Percentiles rank a stretch among this genome's conserved stretches.
Evolutionary conservation across 64 coral and sea anemone species (phyloP).

Genomic region (Catalaphyllia jardinei): DNA sequence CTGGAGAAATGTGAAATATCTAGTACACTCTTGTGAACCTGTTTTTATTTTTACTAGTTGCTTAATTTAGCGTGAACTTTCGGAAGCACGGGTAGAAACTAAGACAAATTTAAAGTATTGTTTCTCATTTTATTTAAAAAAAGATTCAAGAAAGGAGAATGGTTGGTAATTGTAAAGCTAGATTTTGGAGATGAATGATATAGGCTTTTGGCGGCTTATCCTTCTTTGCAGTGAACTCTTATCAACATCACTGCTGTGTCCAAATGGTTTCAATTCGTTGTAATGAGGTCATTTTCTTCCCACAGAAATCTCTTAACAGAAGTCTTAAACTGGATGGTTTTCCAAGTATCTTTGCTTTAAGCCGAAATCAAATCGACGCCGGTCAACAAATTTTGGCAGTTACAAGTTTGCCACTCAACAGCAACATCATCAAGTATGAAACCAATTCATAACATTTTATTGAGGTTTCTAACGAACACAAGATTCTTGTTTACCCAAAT

Average conservation of each 20-base stretch:
- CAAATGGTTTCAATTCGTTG: not conserved
- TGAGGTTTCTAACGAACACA: too few relatives aligned
- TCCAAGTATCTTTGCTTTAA: not conserved
- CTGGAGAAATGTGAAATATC: constrained; percentile 7
- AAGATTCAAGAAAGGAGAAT: not conserved
- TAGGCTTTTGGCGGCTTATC: not conserved
- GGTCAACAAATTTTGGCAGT: not conserved
- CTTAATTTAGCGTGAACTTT: not conserved
- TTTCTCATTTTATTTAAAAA: not conserved
- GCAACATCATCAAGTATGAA: too few relatives aligned
- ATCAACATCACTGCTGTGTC: not conserved
- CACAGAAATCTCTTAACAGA: not conserved
- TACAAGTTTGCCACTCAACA: not conserved
- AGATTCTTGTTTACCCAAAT: too few relatives aligned
- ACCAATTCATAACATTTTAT: too few relatives aligned
- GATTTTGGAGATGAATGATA: constrained; percentile 3
- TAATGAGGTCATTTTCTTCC: not conserved
- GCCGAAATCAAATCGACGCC: not conserved
- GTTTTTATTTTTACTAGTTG: not conserved
- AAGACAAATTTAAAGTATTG: not conserved
- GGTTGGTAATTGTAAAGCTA: not conserved
- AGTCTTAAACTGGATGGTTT: not conserved
- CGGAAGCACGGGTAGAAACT: not conserved
- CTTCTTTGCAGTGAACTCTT: not conserved
- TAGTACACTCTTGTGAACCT: not conserved